Percentiles rank a stretch among this genome's conserved stretches.
These are phyloP conservation scores for Dasyurus viverrinus DNA, from an alignment of 2,113 vertebrate genomes.

Conservation along the genomic window DNA sequence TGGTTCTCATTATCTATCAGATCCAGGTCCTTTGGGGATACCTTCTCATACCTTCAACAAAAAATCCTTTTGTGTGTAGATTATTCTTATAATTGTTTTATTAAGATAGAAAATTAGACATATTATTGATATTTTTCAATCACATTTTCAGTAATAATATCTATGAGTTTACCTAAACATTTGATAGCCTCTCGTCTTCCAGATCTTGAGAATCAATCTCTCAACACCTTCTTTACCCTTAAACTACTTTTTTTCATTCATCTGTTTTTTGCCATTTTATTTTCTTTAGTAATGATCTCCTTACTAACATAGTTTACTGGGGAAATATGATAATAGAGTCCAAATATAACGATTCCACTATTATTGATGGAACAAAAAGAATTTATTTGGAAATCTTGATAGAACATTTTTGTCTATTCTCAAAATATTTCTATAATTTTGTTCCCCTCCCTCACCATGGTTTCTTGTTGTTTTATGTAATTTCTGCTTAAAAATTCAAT, in stretches of 20 bases:
- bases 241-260: neutral
- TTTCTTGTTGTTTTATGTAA: neutral
- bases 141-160: neutral
- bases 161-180: neutral
- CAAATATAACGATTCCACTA: neutral
- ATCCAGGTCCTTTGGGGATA: neutral
- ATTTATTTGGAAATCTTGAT: neutral
- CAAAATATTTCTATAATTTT: neutral
- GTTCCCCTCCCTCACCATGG: neutral
- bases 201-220: neutral
- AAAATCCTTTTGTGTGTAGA: neutral
- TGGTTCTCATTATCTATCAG: neutral
- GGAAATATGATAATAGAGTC: neutral
- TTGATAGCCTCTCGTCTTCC: neutral
- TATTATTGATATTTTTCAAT: neutral
- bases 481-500: neutral
- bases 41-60: no score
- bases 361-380: neutral
- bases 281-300: neutral
- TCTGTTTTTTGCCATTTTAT: neutral
- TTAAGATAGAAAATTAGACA: neutral
- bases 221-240: neutral
- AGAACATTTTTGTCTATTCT: neutral
- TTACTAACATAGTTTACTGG: neutral
- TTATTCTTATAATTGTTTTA: neutral